Percentiles rank a stretch among this genome's conserved stretches.
phyloP scores from a whole-genome alignment of 1,140 invertebrate species.

The Lepidurus couesii region DNA sequence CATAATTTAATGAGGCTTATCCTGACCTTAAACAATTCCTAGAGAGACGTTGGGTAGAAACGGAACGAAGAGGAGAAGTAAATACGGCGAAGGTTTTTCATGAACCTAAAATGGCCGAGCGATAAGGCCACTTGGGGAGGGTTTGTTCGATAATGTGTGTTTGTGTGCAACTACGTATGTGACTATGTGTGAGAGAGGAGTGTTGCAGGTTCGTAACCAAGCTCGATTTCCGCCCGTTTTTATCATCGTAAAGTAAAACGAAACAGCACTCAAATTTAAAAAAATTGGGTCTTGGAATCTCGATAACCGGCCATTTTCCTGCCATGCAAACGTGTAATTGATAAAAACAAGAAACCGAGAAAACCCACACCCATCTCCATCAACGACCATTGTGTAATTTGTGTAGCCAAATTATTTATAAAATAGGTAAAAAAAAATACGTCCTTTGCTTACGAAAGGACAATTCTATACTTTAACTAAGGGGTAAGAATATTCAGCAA shows the following conservation, averaged over 20 bases:
- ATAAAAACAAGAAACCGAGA: neutral
- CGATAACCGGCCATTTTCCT: neutral
- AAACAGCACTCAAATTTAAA: neutral
- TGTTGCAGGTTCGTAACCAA: neutral
- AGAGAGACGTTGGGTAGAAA: neutral
- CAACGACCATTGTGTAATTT: too few species aligned
- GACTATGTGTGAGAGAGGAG: neutral
- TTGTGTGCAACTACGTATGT: neutral
- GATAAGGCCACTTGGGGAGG: neutral
- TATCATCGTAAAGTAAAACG: neutral
- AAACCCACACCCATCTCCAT: neutral
- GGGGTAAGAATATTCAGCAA: neutral
- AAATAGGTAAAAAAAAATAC: too few species aligned
- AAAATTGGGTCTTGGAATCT: neutral
- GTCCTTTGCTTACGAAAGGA: too few species aligned
- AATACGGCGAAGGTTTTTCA: neutral
- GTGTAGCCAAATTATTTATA: too few species aligned
- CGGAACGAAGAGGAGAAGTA: neutral
- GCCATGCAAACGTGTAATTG: neutral
- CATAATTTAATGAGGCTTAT: neutral
- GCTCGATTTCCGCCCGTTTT: neutral
- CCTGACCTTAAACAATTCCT: neutral
- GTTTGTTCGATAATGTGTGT: neutral
- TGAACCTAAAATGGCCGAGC: neutral
- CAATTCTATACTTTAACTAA: neutral